Evolutionary conservation across 1,140 invertebrate genomes (phyloP), one percentile per base, ranked within the genome.

Genomic region (Trichoplusia ni): DNA sequence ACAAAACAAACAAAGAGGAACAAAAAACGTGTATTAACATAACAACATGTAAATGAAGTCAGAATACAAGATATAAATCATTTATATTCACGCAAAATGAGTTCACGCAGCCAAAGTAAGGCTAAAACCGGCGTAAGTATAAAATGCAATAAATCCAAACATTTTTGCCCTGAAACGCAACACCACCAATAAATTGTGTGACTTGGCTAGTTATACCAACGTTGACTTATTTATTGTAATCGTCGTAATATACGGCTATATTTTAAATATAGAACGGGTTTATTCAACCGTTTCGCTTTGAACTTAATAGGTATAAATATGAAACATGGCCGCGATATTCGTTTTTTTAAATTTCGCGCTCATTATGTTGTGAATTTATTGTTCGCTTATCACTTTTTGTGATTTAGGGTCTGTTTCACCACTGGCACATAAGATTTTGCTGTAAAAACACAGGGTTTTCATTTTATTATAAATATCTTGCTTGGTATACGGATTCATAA

Each of bases 41-140:
- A 51, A 51, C 27, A 51, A 51, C 33, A 56, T 56, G 51, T 40
- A 56, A 56, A 56, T 37, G 51, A 56, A 56, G 19, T 40, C 35
- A 23, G 35, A 56, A 56, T 56, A 56, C 51, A 56, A 56, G 21
- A 25, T 56, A 56, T 56, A 56, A 56, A 56, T 56, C 51, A 56
- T 56, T 38, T 56, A 56, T 7, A 56, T 40, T 40, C 51, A 27
- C 11, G 18, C 35, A 35, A 40, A 56, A 56, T 56, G 35, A 56
- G 51, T 56, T 56, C 51, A 56, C 51, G 51, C 51, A 56, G 35
- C 51, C 40, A 56, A 56, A 23, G 33, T 40, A 19, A 40, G 40
- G 13, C 0, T 33, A 19, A 31, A 44, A 44, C n/a, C 9, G 19
- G 23, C 27, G 31, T 60, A 16, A 35, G 31, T 29, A 60, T 27